phyloP scores from a whole-genome alignment of 2,113 vertebrate species.

The Aleadryas rufinucha region DNA sequence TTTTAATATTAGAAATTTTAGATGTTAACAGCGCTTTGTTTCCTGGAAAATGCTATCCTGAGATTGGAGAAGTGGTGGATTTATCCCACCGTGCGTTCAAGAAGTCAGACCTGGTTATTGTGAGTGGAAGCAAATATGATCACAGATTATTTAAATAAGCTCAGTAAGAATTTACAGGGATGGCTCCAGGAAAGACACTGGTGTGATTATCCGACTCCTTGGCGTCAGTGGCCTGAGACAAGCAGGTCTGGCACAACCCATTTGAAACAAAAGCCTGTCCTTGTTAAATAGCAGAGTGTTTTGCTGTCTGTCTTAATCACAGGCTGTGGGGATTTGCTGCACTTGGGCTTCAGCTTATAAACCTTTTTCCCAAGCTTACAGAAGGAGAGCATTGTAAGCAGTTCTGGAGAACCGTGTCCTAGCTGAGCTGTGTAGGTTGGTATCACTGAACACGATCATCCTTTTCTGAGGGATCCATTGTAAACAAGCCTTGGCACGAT shows the following conservation, averaged over 20 bases:
- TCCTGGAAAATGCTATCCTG: neutral
- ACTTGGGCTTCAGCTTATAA: neutral
- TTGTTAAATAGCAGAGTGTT: neutral
- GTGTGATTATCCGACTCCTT: constrained; percentile 3
- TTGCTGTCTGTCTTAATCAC: neutral
- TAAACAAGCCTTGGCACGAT: neutral
- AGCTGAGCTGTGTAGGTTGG: neutral
- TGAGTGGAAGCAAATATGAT: neutral
- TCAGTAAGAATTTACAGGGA: neutral
- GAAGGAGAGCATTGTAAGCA: neutral
- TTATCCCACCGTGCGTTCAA: neutral
- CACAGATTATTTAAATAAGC: neutral
- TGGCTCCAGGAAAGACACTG: neutral
- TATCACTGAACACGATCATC: neutral
- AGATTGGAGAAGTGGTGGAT: neutral
- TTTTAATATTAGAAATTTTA: neutral
- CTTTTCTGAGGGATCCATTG: neutral
- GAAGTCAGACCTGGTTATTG: neutral
- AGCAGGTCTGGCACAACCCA: neutral
- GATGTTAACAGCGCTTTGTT: neutral
- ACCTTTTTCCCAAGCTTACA: neutral
- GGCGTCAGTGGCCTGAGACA: neutral
- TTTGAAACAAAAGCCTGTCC: neutral
- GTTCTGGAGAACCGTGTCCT: neutral
- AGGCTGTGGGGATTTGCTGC: neutral